Conservation (phyloP, 2,113 vertebrate genomes). For the Onychostoma macrolepis region DNA sequence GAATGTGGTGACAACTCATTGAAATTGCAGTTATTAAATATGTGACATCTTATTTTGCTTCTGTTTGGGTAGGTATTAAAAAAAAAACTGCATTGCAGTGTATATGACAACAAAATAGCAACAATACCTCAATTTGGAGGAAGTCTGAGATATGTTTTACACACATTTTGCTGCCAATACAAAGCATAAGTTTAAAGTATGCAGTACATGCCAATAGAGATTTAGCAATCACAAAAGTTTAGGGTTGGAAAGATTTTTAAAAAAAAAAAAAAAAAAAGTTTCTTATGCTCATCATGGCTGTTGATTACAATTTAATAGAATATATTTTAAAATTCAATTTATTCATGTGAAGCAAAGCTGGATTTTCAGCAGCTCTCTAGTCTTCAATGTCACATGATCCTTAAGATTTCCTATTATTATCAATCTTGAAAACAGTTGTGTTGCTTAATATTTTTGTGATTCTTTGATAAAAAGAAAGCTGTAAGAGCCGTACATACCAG, state of each 20-base stretch:
- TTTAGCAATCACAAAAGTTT: background rate
- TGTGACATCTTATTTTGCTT: background rate
- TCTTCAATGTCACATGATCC: background rate
- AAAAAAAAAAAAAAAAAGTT: background rate
- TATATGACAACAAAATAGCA: background rate
- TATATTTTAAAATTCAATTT: background rate
- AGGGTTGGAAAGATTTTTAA: background rate
- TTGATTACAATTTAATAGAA: background rate
- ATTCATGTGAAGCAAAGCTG: background rate
- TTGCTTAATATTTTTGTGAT: background rate
- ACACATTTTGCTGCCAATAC: background rate
- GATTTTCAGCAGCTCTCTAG: background rate
- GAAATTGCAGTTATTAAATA: background rate
- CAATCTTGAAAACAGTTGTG: background rate
- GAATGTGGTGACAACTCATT: background rate
- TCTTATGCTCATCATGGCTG: background rate
- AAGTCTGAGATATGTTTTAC: background rate
- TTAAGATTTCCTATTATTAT: too few relatives aligned
- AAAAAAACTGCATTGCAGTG: background rate
- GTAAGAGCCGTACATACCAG: constrained; percentile 74
- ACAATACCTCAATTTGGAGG: background rate
- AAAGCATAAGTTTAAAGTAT: background rate
- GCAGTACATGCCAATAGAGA: background rate
- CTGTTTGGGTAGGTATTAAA: background rate
- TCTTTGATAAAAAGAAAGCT: background rate